Evolutionary conservation across 2,797 vertebrate species (phyloP), one percentile per base, ranked within the genome.

Genomic region (Sciurus carolinensis): DNA sequence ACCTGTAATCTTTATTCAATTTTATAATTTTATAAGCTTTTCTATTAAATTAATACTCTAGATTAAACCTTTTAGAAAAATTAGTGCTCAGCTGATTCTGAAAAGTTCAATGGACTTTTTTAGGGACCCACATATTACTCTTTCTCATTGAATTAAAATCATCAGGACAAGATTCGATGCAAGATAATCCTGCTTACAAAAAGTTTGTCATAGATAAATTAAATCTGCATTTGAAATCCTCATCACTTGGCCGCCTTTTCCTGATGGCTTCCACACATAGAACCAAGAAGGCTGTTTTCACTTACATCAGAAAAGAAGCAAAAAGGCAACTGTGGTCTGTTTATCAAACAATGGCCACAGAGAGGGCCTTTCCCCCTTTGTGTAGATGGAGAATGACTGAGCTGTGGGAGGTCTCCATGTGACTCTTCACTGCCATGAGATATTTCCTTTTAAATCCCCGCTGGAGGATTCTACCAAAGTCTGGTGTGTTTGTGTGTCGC

Each of bases 321-420:
- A 81, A 66, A 90, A 88, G 81, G 36, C 69, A 20, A 14, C 85
- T 91, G 66, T 92, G 90, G 94, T 94, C 92, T 94, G 15, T 96
- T 97, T 1, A 18, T 97, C 95, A 92, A 91, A 85, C 91, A 96
- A 64, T 76, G 95, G 94, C 94, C 90, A 89, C 95, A 88, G 95
- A 97, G 96, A 67, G 80, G 82, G 76, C 2, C 0, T 83, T 93
- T 91, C 18, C 80, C 92, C 50, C 59, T 96, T 97, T 97, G 93
- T 94, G 94, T 84, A 93, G 96, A 95, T 79, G 90, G 93, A 96
- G 96, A 97, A 94, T 95, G 77, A 95, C 97, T 94, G 97, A 97
- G 62, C 89, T 96, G 81, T 84, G 91, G 93, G 91, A 98, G 97
- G 93, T 79, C 91, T 95, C 80, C 88, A 92, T 97, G 95, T 95